Evolutionary conservation across 1,140 invertebrate genomes (phyloP), one percentile per base, ranked within the genome.

Genomic region (Cryptotermes secundus): DNA sequence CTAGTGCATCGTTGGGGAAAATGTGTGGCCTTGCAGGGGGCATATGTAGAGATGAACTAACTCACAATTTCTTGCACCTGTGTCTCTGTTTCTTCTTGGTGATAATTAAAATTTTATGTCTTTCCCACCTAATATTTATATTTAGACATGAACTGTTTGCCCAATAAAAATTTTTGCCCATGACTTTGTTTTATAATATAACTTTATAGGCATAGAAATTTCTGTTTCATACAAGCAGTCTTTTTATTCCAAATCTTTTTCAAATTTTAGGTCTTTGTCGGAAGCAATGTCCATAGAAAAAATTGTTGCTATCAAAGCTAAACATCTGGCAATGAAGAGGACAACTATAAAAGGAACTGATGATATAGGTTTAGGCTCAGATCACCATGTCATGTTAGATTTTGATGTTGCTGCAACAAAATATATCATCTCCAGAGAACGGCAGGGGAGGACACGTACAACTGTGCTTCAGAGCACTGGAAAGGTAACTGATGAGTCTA

Each of bases 231-330:
- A 42, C 2, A 42, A 42, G 38, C 38, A 42, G 92, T 95, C 82
- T 96, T 26, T 9, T 81, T 7, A 81, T 16, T 79, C 42, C 34
- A 9, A 9, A 9, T 79, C 86, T 86, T 83, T 79, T 84, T 42
- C 80, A 85, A 42, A n/a, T n/a, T 87, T 84, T 87, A 95, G 94
- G 86, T 98, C 97, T 7, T 91, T 99, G 31, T 98, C 97, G 34
- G 97, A 99, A 88, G 96, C 97, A 81, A 97, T 99, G 96, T 97
- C 97, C 4, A 96, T 98, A 16, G 98, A 99, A 89, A 99, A 98
- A 90, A 99, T 99, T 90, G 97, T 98, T 35, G 97, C 97, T n/a
- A 98, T 99, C 84, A 99, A 99, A 91, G 98, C 98, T 0, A 99
- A 99, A 91, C 95, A 97, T 91, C 91, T 99, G 87, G 98, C 98